Evolutionary conservation across 2,888 invertebrate genomes (phyloP).

Genomic region (Steromphala cineraria): DNA sequence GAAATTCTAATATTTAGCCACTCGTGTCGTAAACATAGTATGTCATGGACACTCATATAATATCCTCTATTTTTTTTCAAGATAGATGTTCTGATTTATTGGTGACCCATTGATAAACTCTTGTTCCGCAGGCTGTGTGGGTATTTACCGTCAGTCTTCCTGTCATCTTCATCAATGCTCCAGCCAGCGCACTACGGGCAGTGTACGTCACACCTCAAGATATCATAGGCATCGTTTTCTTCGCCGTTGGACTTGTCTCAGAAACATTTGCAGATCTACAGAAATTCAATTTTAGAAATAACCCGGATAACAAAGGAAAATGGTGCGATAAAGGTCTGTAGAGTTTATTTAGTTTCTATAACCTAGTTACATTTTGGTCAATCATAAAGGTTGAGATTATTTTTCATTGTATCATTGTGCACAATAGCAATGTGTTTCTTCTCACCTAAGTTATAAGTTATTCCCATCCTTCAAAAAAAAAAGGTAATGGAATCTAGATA

Average conservation of each 20-base stretch:
- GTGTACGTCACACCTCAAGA: constrained; percentile 82
- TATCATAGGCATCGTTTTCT: constrained; percentile 89
- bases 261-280: constrained; percentile 95
- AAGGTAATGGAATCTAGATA: too few species aligned
- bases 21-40: too few species aligned
- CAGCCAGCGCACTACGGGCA: constrained; percentile 38
- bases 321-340: constrained; percentile 90
- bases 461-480: too few species aligned
- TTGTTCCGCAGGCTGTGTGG: constrained; percentile 81
- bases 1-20: too few species aligned
- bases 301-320: constrained; percentile 90
- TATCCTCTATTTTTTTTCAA: too few species aligned
- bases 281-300: constrained; percentile 92
- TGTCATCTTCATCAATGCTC: constrained; percentile 85
- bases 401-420: too few species aligned
- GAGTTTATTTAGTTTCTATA: background rate
- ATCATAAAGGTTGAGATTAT: too few species aligned
- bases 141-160: constrained; percentile 93
- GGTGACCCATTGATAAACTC: too few species aligned
- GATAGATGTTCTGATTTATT: too few species aligned
- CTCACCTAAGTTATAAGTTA: too few species aligned
- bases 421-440: too few species aligned
- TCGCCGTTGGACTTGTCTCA: constrained; percentile 88
- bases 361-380: background rate
- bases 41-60: too few species aligned